phyloP scores from a whole-genome alignment of 2,113 vertebrate species.

The Redunca redunca region DNA sequence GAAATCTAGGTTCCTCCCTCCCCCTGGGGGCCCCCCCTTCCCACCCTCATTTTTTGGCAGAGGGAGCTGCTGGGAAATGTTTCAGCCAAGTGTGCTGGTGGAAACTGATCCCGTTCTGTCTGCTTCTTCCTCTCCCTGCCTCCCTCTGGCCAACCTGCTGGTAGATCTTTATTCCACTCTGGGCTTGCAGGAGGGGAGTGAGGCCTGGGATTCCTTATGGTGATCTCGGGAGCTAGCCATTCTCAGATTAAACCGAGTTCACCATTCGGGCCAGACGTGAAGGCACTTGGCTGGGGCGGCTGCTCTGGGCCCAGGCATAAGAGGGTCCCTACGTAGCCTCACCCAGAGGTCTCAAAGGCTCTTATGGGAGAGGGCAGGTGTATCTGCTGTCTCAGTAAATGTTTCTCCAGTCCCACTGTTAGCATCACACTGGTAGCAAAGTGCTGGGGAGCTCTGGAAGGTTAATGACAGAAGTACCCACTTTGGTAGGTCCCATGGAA shows the following conservation, averaged over 20 bases:
- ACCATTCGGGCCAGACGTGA: neutral
- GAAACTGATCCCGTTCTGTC: constrained; percentile 20
- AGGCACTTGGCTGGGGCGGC: neutral
- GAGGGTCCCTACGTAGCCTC: neutral
- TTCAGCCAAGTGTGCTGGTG: neutral
- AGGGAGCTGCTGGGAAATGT: neutral
- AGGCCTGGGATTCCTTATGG: neutral
- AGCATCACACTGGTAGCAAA: neutral
- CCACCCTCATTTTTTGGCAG: neutral
- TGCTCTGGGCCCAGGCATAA: neutral
- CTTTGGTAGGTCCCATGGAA: neutral
- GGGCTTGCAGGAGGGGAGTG: constrained; percentile 12
- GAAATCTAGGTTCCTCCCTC: neutral
- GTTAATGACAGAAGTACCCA: neutral
- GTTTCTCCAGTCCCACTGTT: neutral
- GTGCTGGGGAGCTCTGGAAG: neutral
- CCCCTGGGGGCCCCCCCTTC: neutral
- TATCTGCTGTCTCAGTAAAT: neutral
- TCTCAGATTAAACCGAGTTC: neutral
- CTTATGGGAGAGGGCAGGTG: fast-evolving
- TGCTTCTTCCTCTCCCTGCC: neutral
- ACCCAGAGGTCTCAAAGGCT: neutral
- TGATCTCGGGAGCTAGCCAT: neutral
- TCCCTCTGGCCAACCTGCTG: neutral
- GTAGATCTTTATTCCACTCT: constrained; percentile 32